A percentile compares a stretch with the other conserved stretches of the same genome.
These are phyloP conservation scores for Brachycybe producta DNA, from an alignment of 2,888 invertebrate genomes.

Conservation along the genomic window DNA sequence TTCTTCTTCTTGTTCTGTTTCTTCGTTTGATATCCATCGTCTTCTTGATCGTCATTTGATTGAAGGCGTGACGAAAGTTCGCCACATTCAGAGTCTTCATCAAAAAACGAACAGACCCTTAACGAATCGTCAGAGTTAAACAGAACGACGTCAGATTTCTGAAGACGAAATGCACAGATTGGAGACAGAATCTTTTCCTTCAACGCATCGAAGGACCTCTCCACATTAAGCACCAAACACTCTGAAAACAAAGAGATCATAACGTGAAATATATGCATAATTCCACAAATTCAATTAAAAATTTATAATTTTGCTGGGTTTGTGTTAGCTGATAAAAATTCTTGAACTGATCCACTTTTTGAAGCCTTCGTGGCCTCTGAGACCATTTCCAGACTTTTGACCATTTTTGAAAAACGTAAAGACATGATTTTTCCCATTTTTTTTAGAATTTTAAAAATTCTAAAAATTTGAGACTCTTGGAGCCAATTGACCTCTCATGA, in stretches of 20 bases:
- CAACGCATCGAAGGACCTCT: neutral
- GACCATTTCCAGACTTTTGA: too few species aligned
- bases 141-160: slow-evolving; percentile 1
- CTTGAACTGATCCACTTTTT: too few species aligned
- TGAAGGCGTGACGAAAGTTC: neutral
- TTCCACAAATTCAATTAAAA: neutral
- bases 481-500: too few species aligned
- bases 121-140: neutral
- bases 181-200: neutral
- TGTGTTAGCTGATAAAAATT: too few species aligned
- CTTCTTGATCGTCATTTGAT: slow-evolving; percentile 6
- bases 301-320: too few species aligned
- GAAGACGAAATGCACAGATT: neutral
- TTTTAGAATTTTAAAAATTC: too few species aligned
- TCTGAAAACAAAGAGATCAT: neutral
- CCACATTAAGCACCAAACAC: neutral
- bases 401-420: too few species aligned
- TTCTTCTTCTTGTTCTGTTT: neutral
- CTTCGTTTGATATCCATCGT: slow-evolving; percentile 3
- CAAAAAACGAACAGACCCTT: neutral
- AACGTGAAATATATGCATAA: neutral
- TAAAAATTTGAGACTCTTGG: too few species aligned
- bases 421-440: too few species aligned
- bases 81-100: neutral
- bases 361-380: too few species aligned